Conservation (phyloP, 2,113 vertebrate species). For the Ranitomeya variabilis region DNA sequence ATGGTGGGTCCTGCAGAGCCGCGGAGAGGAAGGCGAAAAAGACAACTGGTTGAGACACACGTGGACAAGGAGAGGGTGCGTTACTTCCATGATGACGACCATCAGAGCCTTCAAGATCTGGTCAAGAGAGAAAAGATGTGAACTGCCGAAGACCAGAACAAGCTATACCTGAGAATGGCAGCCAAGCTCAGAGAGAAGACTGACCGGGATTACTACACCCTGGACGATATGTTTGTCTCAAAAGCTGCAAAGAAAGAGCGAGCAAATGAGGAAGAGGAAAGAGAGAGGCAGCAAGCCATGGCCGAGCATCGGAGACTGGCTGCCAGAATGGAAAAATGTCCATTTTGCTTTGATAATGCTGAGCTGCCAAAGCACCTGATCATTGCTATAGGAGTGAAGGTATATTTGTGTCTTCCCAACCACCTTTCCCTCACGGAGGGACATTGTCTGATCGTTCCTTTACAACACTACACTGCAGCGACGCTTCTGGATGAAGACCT, state of each 20-base stretch:
- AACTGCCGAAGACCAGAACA: constrained; percentile 88
- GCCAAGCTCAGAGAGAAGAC: constrained; percentile 71
- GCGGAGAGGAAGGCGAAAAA: constrained; percentile 80
- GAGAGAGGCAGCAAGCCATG: constrained; percentile 79
- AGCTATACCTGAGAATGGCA: constrained; percentile 87
- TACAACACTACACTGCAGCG: constrained; percentile 88
- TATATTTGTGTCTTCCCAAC: constrained; percentile 91
- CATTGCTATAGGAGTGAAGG: constrained; percentile 90
- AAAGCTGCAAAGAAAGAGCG: constrained; percentile 82
- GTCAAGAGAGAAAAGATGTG: constrained; percentile 94
- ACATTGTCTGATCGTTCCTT: constrained; percentile 89
- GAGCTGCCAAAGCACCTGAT: constrained; percentile 94
- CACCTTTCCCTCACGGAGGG: constrained; percentile 87
- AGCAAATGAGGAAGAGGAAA: constrained; percentile 80
- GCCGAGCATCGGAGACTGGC: constrained; percentile 80
- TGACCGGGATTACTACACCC: too few relatives aligned
- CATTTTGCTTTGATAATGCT: constrained; percentile 85
- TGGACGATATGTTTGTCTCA: constrained; percentile 90
- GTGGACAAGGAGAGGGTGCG: constrained; percentile 84
- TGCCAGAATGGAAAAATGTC: constrained; percentile 88
- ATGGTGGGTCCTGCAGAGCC: constrained; percentile 69
- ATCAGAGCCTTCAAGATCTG: constrained; percentile 84
- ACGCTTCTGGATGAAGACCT: constrained; percentile 92
- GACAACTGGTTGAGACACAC: constrained; percentile 78
- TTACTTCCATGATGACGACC: constrained; percentile 93